Conservation (phyloP, 2,113 vertebrate species). For the Ciconia boyciana region DNA sequence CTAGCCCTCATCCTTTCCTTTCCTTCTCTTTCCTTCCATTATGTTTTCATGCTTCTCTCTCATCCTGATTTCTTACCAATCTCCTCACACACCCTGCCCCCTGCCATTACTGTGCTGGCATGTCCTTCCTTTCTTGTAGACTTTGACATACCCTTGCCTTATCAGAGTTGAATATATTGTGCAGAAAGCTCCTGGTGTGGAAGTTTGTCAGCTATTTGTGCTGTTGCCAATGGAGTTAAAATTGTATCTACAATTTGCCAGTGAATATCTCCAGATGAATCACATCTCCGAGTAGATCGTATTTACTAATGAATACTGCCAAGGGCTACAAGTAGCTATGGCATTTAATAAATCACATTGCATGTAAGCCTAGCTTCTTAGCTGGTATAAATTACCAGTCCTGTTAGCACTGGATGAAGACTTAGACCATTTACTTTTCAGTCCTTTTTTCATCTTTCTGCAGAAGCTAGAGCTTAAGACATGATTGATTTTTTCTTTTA, state of each 20-base stretch:
- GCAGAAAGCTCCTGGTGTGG: background rate
- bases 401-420: background rate
- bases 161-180: background rate
- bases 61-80: background rate
- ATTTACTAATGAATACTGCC: background rate
- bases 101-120: background rate
- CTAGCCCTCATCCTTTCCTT: background rate
- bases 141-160: background rate
- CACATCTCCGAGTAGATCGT: background rate
- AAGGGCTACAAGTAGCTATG: background rate
- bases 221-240: background rate
- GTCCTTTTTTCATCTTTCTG: background rate
- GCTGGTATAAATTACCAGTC: background rate
- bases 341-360: background rate
- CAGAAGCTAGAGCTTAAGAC: background rate
- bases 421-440: background rate
- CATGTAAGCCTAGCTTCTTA: background rate
- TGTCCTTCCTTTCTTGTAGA: background rate
- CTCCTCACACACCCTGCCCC: background rate
- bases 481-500: background rate
- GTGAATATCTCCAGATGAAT: background rate
- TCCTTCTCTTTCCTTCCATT: background rate
- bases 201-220: background rate
- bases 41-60: background rate
- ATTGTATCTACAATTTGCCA: background rate